These are phyloP conservation scores for Protobothrops mucrosquamatus DNA, from an alignment of 2,113 vertebrate species.

Conservation along the genomic window DNA sequence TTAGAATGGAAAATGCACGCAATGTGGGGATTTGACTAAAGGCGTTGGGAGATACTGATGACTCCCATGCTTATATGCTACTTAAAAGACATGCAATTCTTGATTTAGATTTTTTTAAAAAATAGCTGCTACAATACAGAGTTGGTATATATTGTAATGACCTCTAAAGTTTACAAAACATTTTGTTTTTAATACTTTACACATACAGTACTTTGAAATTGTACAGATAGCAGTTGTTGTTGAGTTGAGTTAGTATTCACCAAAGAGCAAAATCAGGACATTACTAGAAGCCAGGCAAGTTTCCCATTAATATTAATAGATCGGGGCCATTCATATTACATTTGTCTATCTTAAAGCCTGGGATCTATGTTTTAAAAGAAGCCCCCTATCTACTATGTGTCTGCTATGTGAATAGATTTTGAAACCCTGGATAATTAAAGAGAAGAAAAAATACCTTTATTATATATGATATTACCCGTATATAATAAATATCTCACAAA, in stretches of 20 bases:
- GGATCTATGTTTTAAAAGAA: neutral
- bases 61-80: constrained; percentile 50
- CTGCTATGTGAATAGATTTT: neutral
- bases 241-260: neutral
- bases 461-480: neutral
- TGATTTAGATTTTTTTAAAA: constrained; percentile 41
- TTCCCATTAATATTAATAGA: neutral
- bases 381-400: neutral
- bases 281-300: neutral
- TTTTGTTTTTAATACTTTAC: constrained; percentile 30
- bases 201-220: neutral
- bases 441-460: neutral
- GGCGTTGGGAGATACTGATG: constrained; percentile 59
- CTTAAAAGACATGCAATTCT: constrained; percentile 61
- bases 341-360: neutral
- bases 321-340: neutral
- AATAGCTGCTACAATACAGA: constrained; percentile 50
- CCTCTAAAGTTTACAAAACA: constrained; percentile 52
- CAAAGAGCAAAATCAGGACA: neutral
- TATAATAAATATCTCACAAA: neutral
- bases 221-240: neutral
- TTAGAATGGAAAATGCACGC: constrained; percentile 56
- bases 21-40: constrained; percentile 52
- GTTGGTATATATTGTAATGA: constrained; percentile 53
- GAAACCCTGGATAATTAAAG: neutral